Conservation (phyloP, 2,113 vertebrate species). For the Lophochroa leadbeateri region DNA sequence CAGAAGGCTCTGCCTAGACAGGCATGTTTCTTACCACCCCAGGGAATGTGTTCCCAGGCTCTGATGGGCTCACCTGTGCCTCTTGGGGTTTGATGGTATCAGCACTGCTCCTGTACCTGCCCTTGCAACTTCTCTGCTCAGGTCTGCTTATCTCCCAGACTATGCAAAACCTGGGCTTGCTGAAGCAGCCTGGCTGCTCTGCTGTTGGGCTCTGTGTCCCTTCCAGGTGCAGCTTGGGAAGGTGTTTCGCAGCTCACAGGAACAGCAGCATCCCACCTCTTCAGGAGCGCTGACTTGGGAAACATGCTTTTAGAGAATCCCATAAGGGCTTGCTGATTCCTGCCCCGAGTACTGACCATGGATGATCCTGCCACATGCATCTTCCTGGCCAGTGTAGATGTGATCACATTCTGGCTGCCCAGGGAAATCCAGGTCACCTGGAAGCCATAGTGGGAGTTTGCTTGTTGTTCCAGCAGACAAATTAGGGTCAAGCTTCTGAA, state of each 20-base stretch:
- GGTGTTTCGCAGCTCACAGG: background rate
- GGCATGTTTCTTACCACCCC: background rate
- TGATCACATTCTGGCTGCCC: rapidly evolving
- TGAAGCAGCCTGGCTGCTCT: background rate
- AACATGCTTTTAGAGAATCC: rapidly evolving
- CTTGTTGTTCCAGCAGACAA: background rate
- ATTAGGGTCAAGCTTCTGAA: rapidly evolving
- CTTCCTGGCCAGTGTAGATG: background rate
- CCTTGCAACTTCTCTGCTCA: background rate
- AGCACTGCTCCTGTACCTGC: background rate
- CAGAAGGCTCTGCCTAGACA: background rate
- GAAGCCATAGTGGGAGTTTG: background rate
- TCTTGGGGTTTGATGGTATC: background rate
- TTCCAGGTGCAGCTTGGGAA: rapidly evolving
- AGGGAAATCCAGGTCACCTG: background rate
- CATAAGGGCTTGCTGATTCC: rapidly evolving
- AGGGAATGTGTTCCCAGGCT: background rate
- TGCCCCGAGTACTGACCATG: rapidly evolving
- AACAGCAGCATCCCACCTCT: background rate
- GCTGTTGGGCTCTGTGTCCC: background rate
- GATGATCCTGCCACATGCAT: rapidly evolving
- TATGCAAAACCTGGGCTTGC: background rate
- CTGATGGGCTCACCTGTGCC: background rate
- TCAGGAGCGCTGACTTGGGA: background rate
- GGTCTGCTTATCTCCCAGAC: background rate